phyloP scores from a whole-genome alignment of 2,888 invertebrate species.

The Melangyna quadrimaculata region DNA sequence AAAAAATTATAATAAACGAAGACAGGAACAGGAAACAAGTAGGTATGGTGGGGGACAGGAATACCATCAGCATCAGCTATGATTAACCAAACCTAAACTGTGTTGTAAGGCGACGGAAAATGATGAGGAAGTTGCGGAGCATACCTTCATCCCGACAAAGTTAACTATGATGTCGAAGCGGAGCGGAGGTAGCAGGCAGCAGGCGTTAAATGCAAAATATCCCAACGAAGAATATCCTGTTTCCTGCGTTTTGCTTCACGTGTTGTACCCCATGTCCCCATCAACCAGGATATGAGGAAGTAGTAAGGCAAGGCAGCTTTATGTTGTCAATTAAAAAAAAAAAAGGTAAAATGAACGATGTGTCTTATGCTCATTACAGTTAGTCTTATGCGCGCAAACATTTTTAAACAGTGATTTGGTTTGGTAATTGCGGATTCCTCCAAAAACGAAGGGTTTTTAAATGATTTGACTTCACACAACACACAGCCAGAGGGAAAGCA shows the following conservation, averaged over 20 bases:
- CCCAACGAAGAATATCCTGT: slow-evolving; percentile 25
- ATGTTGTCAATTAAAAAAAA: slow-evolving; percentile 70
- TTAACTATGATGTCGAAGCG: slow-evolving; percentile 7
- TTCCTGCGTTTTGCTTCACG: neutral
- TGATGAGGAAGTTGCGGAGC: slow-evolving; percentile 37
- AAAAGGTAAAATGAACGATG: slow-evolving; percentile 70
- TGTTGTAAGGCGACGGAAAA: slow-evolving; percentile 48
- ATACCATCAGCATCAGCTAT: slow-evolving; percentile 48
- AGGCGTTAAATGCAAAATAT: slow-evolving; percentile 17
- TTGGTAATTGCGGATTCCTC: slow-evolving; percentile 65
- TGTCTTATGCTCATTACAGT: slow-evolving; percentile 70
- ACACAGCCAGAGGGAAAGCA: neutral
- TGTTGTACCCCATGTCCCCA: too few species aligned
- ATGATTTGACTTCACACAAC: slow-evolving; percentile 10
- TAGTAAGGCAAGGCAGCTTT: slow-evolving; percentile 48
- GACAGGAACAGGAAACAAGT: slow-evolving; percentile 20
- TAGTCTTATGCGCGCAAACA: slow-evolving; percentile 68
- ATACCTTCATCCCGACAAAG: slow-evolving; percentile 16
- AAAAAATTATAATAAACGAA: neutral
- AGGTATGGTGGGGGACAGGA: slow-evolving; percentile 17
- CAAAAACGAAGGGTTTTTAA: slow-evolving; percentile 58
- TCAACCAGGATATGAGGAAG: too few species aligned
- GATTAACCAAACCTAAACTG: slow-evolving; percentile 65
- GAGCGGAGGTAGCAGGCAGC: neutral
- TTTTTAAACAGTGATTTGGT: slow-evolving; percentile 69